Evolutionary conservation across 2,113 vertebrate species (phyloP).

Genomic region (Prolemur simus): DNA sequence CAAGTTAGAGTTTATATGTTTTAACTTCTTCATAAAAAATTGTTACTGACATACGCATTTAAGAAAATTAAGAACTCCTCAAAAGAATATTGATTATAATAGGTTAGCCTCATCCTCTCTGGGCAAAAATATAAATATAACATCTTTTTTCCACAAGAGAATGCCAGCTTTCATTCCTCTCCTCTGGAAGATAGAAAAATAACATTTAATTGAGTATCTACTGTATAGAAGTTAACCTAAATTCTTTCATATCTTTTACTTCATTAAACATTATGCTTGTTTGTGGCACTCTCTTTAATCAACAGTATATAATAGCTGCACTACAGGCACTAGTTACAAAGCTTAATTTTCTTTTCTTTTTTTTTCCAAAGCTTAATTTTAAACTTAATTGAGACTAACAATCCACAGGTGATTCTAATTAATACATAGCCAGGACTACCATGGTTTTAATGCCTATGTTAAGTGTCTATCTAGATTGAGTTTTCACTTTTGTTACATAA

Average conservation of each 20-base stretch:
- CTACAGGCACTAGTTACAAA: not conserved
- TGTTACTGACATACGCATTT: not conserved
- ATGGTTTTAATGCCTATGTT: not conserved
- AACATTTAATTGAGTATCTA: conserved; percentile 1
- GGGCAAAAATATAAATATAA: not conserved
- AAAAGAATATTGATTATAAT: not conserved
- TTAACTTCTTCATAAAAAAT: conserved; percentile 11
- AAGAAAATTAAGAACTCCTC: not conserved
- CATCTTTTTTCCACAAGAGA: not conserved
- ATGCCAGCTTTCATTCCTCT: not conserved
- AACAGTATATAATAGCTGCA: not conserved
- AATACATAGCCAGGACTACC: not conserved
- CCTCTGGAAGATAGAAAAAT: not conserved
- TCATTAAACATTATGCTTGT: not conserved
- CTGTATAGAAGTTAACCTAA: not conserved
- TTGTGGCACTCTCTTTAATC: not conserved
- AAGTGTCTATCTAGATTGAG: not conserved
- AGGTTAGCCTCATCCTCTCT: not conserved
- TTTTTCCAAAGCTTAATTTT: not conserved
- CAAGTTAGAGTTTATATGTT: not conserved
- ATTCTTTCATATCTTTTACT: conserved; percentile 8
- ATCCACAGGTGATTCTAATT: not conserved
- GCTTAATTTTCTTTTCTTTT: not conserved
- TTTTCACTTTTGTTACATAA: not conserved
- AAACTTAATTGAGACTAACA: not conserved